Base-by-base conservation (phyloP, 1,140 invertebrate genomes). In the Cherax destructor region DNA sequence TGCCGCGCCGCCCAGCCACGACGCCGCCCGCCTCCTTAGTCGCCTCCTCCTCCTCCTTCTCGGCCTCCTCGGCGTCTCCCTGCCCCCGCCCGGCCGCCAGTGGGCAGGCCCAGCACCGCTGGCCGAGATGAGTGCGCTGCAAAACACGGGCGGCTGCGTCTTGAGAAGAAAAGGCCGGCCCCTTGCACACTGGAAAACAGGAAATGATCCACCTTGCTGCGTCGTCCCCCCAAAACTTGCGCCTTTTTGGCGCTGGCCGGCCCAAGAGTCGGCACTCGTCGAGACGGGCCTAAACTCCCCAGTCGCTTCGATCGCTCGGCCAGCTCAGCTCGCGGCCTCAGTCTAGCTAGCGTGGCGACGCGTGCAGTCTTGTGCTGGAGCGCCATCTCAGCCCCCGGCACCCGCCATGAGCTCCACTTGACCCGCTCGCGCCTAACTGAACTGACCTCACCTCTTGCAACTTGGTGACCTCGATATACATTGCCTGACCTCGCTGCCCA, bases 131-230 rank as follows among this genome's bases (percentile, higher is more conserved):
- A 86, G 84, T 92, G 86, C 92, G 87, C 86, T 89, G 92, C 74
- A 92, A 89, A 92, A 92, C 92, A 92, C 86, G 92, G 87, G 86
- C 86, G 87, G 78, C 86, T 89, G 87, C 92, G 83, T 92, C 92
- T 92, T 92, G 92, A 92, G 83, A 83, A 89, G 92, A 92, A 92
- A 89, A 92, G 92, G 86, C 92, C 92, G 87, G 87, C 92, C 92
- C 92, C 92, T 92, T 92, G 92, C 87, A 86, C 86, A 59, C 76
- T 80, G 87, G 92, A 92, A 92, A 92, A 92, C 92, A 92, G 87
- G 92, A 92, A 92, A 92, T 92, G 92, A 92, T 92, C 92, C 92
- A 92, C 92, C 92, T 92, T 92, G 92, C 92, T 92, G 92, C 92
- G 92, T 92, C 92, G 92, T 92, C 87, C 87, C 83, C 78, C 86